phyloP scores from a whole-genome alignment of 2,113 vertebrate genomes.

The Limnothrissa miodon region DNA sequence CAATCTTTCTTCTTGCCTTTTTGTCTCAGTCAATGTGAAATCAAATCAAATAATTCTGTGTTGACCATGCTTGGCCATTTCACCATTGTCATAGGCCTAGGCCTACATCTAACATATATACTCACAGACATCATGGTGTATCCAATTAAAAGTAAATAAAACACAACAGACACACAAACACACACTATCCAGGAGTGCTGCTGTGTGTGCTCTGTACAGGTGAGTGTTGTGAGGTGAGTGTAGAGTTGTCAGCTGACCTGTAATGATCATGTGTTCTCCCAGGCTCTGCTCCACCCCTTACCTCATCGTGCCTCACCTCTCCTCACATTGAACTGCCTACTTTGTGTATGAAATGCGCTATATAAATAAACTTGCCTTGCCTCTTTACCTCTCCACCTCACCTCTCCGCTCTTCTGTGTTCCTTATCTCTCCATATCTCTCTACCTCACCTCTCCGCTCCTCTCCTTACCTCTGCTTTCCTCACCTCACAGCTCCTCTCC shows the following conservation, averaged over 20 bases:
- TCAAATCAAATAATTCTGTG: not conserved
- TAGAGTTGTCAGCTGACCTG: not conserved
- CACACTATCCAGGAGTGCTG: not conserved
- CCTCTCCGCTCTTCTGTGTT: too few relatives aligned
- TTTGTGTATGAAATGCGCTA: too few relatives aligned
- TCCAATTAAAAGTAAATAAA: too few relatives aligned
- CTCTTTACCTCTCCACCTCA: too few relatives aligned
- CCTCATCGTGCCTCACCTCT: too few relatives aligned
- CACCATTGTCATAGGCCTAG: not conserved
- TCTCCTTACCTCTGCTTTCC: too few relatives aligned
- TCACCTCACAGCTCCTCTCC: too few relatives aligned
- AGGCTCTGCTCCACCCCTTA: not conserved
- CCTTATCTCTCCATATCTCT: too few relatives aligned
- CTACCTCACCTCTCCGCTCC: too few relatives aligned
- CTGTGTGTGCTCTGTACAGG: not conserved
- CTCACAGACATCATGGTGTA: conserved; percentile 20
- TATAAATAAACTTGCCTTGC: too few relatives aligned
- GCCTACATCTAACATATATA: conserved; percentile 30
- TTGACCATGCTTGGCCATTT: too few relatives aligned
- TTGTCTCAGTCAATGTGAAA: not conserved
- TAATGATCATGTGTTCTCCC: not conserved
- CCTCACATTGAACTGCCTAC: too few relatives aligned
- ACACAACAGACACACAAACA: not conserved
- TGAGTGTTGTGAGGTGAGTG: not conserved
- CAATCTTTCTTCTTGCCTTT: not conserved